Base-by-base conservation (phyloP, 2,113 vertebrate species). In the Seriola dumerili region DNA sequence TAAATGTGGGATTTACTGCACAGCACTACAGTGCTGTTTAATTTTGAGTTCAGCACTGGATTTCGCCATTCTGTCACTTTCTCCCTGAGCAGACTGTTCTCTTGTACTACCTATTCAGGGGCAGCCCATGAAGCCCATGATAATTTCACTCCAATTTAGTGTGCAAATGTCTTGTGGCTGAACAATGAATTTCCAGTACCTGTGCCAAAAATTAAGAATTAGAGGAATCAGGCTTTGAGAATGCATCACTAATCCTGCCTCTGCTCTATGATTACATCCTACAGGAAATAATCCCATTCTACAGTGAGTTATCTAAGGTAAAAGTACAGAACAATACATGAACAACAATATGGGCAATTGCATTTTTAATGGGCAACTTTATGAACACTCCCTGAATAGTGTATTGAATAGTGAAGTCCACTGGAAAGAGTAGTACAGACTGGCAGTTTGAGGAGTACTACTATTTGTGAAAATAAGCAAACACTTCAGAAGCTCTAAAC, bases 121-220 rank as follows among this genome's bases (percentile, higher is more conserved):
- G 5, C 38, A 64, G 38, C 67, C 13, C 23, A 42, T 63, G 23
- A 42, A 63, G 46, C 16, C 50, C 19, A 36, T 67, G 54, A 46
- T 52, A 48, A 44, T 72, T 59, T 57, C 12, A 44, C 36, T 55
- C n/a, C 62, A 1, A 21, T 58, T 66, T 57, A 21, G 3, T 77
- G 63, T 58, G 52, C 36, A 76, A 58, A 65, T 77, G 32, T n/a
- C 40, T 70, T 58, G 40, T 58, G 66, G 66, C 38, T 64, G n/a
- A 74, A 69, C 50, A 38, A 57, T 63, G 44, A 8, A 50, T 69
- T 57, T 57, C 2, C 8, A 38, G 32, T 42, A 38, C 11, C 58
- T 55, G 59, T 71, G 55, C 34, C 66, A 78, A 63, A 62, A 61
- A 57, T 34, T 5, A 57, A 66, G 25, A 72, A 52, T 44, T 72